These are phyloP conservation scores for Heliconius hermathena DNA, from an alignment of 1,140 invertebrate species.

Conservation along the genomic window DNA sequence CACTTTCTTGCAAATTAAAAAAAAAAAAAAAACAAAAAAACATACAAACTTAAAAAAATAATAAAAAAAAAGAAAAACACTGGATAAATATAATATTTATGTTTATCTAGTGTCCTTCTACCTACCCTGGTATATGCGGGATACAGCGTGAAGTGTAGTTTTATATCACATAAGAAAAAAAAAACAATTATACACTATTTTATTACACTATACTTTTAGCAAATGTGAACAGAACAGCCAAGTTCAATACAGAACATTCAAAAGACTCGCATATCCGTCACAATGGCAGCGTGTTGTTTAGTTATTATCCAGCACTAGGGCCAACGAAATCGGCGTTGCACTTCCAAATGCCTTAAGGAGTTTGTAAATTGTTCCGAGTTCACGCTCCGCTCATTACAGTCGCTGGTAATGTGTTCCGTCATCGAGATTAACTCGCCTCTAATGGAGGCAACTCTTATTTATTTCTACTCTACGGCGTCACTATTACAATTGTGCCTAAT, in stretches of 20 bases:
- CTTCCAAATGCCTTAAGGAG: conserved; percentile 72
- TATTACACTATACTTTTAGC: neutral
- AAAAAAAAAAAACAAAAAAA: no score
- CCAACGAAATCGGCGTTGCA: conserved; percentile 49
- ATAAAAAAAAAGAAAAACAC: no score
- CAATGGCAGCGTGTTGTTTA: conserved; percentile 55
- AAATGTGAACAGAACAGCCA: neutral
- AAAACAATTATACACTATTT: no score
- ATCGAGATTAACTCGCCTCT: conserved; percentile 76
- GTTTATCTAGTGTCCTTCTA: no score
- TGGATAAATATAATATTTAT: no score
- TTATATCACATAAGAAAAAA: no score
- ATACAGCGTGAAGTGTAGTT: no score
- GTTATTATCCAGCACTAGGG: conserved; percentile 48
- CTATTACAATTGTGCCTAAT: conserved; percentile 77
- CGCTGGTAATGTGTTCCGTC: conserved; percentile 76
- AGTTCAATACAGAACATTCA: conserved; percentile 33
- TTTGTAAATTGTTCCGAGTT: conserved; percentile 74
- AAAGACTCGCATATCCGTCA: conserved; percentile 50
- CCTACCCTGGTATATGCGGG: no score
- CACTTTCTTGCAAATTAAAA: no score
- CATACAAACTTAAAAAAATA: no score
- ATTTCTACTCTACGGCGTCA: conserved; percentile 72
- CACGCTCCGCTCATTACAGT: conserved; percentile 75
- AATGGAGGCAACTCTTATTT: conserved; percentile 71